These are phyloP conservation scores for Colistium nudipinnis DNA, from an alignment of 2,113 vertebrate genomes.

Conservation along the genomic window DNA sequence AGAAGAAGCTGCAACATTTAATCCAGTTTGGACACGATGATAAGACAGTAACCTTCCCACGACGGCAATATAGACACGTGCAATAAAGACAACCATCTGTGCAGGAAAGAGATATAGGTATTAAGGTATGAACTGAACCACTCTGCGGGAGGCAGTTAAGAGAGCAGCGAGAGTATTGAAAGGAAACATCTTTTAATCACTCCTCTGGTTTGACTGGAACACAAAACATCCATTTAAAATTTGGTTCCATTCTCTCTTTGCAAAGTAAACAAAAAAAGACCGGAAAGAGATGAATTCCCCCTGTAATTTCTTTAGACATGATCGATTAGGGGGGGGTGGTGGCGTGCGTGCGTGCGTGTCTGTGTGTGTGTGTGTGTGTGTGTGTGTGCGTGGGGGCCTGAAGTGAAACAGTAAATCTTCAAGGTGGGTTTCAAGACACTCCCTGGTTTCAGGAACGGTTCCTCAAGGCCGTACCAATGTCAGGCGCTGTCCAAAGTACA, in stretches of 20 bases:
- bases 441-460: constrained; percentile 31
- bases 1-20: constrained; percentile 30
- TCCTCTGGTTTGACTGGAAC: constrained; percentile 62
- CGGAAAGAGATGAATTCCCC: constrained; percentile 24
- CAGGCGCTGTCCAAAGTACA: constrained; percentile 5
- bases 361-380: constrained; percentile 80
- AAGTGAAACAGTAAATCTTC: constrained; percentile 53
- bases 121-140: constrained; percentile 17
- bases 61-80: constrained; percentile 45
- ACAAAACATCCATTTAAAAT: constrained; percentile 54
- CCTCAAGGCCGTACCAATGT: neutral
- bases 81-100: constrained; percentile 15
- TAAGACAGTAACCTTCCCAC: constrained; percentile 35
- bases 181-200: constrained; percentile 38
- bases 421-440: constrained; percentile 48
- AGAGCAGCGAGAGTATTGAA: constrained; percentile 43
- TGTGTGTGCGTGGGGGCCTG: constrained; percentile 78
- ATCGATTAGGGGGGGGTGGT: constrained; percentile 54
- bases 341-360: constrained; percentile 80
- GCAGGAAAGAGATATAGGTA: constrained; percentile 17
- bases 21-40: constrained; percentile 23
- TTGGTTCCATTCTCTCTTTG: constrained; percentile 50
- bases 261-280: constrained; percentile 48
- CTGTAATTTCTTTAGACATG: constrained; percentile 39
- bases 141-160: constrained; percentile 37